Evolutionary conservation across 2,888 invertebrate species (phyloP).

Genomic region (Dorcus hopei): DNA sequence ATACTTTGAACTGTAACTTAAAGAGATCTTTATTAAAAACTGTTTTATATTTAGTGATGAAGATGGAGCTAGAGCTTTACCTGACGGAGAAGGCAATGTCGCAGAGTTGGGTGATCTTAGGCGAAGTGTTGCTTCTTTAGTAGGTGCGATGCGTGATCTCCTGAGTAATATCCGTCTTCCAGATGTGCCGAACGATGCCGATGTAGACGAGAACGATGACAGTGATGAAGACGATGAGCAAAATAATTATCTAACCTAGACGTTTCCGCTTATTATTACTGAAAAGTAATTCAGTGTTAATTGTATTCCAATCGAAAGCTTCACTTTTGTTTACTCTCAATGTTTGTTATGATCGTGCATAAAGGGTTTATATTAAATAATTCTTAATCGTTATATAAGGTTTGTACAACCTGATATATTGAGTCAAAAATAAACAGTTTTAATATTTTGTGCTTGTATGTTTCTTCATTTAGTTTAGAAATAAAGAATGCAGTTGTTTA

Average conservation of each 20-base stretch:
- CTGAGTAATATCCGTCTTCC: constrained; percentile 63
- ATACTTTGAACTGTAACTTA: too few relatives aligned
- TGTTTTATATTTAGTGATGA: constrained; percentile 22
- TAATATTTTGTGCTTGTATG: too few relatives aligned
- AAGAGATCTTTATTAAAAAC: too few relatives aligned
- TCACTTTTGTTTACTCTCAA: constrained; percentile 4
- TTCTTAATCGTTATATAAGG: too few relatives aligned
- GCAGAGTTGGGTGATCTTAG: constrained; percentile 53
- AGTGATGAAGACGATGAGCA: constrained; percentile 53
- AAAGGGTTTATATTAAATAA: too few relatives aligned
- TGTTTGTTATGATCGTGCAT: too few relatives aligned
- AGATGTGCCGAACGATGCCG: constrained; percentile 55
- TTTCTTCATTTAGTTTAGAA: too few relatives aligned
- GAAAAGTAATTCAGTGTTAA: constrained; percentile 13
- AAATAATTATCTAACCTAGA: constrained; percentile 48
- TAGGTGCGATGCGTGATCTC: constrained; percentile 71
- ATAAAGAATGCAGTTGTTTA: too few relatives aligned
- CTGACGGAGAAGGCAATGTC: constrained; percentile 41
- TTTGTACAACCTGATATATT: too few relatives aligned
- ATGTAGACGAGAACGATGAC: constrained; percentile 53
- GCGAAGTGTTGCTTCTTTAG: constrained; percentile 62
- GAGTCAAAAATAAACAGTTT: too few relatives aligned
- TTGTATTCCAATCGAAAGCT: constrained; percentile 13
- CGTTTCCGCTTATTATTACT: not conserved
- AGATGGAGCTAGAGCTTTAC: constrained; percentile 32